Percentiles rank a stretch among this genome's conserved stretches.
Conservation (phyloP, 2,113 vertebrate genomes). For the Seriola quinqueradiata region DNA sequence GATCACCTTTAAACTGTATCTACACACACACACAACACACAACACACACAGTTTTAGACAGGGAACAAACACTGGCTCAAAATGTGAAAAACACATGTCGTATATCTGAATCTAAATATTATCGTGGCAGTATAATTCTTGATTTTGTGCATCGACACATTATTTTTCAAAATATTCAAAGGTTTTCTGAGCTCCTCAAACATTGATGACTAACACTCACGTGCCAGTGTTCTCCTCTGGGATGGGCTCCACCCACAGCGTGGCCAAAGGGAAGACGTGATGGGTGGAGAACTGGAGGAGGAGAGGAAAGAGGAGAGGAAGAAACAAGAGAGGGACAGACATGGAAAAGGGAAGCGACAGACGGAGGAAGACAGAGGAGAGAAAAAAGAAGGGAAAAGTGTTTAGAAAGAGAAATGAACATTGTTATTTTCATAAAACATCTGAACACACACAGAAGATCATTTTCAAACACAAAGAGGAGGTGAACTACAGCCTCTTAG, state of each 20-base stretch:
- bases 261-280: constrained; percentile 94
- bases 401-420: background rate
- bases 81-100: background rate
- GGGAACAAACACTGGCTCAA: background rate
- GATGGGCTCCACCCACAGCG: constrained; percentile 95
- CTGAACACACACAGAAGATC: no score
- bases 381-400: background rate
- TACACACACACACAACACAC: constrained; percentile 54
- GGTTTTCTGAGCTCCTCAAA: no score
- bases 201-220: constrained; percentile 83
- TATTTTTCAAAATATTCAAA: no score
- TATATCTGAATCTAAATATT: no score
- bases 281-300: constrained; percentile 95
- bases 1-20: constrained; percentile 94
- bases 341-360: background rate
- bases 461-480: no score
- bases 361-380: background rate
- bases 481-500: no score
- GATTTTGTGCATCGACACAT: no score
- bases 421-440: no score
- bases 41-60: background rate
- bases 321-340: background rate
- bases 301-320: background rate
- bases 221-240: constrained; percentile 90
- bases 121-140: no score